Evolutionary conservation across 2,888 invertebrate genomes (phyloP).

Genomic region (Omphaloscelis lunosa): DNA sequence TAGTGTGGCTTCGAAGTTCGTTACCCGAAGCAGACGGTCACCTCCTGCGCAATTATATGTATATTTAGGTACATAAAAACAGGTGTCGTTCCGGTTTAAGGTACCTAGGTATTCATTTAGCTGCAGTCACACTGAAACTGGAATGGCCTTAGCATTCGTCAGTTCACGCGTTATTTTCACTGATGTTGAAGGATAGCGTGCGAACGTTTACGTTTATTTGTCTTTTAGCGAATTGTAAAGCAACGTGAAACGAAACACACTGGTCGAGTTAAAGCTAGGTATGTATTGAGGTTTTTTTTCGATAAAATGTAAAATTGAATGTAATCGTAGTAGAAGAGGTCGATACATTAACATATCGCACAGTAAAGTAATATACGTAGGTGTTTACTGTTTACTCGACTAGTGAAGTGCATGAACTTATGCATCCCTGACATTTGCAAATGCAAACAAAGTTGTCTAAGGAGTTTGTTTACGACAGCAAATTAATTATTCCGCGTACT

Average conservation of each 20-base stretch:
- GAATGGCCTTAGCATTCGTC: constrained; percentile 55
- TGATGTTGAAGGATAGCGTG: constrained; percentile 53
- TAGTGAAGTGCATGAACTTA: constrained; percentile 22
- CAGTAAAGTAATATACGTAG: constrained; percentile 1
- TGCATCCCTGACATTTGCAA: constrained; percentile 34
- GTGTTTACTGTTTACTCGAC: constrained; percentile 38
- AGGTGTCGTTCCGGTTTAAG: constrained; percentile 30
- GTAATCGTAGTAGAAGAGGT: constrained; percentile 4
- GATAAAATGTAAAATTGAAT: background rate
- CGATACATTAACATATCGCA: constrained; percentile 20
- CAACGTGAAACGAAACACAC: background rate
- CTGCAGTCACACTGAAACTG: constrained; percentile 52
- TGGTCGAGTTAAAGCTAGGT: background rate
- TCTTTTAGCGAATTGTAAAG: constrained; percentile 6
- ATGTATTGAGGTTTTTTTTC: background rate
- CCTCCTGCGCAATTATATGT: constrained; percentile 31
- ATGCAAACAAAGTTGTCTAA: constrained; percentile 40
- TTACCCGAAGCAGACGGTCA: constrained; percentile 67
- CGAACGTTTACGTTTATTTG: constrained; percentile 26
- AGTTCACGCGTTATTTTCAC: constrained; percentile 59
- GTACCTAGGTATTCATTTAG: constrained; percentile 20
- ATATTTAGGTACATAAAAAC: constrained; percentile 24
- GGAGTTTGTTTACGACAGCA: constrained; percentile 35
- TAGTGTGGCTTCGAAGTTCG: constrained; percentile 61
- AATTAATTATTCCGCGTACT: constrained; percentile 49